Base-by-base conservation (phyloP, 2,113 vertebrate species). In the Scopus umbretta region DNA sequence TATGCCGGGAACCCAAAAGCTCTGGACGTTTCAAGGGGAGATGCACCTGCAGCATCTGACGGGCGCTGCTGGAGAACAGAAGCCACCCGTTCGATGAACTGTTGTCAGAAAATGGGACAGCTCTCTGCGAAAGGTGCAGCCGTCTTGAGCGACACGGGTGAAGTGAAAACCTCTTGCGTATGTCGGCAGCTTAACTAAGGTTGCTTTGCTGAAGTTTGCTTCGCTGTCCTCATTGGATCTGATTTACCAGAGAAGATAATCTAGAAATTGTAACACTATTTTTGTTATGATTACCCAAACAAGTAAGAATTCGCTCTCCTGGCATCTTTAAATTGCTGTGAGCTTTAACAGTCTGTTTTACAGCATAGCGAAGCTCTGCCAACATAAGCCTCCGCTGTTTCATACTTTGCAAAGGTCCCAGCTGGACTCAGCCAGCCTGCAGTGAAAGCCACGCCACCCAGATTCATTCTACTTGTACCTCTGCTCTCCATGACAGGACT, bases 251-350 rank as follows among this genome's bases (percentile, higher is more conserved):
- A 55, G 16, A 20, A 58, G 16, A 16, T 1, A 86, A 43, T 3
- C 49, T 43, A 79, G 38, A 75, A 90, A 92, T 49, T 22, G 0
- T 38, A 75, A 81, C 16, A 2, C 23, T 62, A 16, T 29, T 92
- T 90, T 68, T 76, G 34, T 59, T 22, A 74, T 50, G 25, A 86
- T 96, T 95, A 97, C 50, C 68, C 87, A 16, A 88, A 90, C 74
- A 22, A 92, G 47, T 10, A 79, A 68, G 62, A 92, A 94, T 93
- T 93, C 0, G 4, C 75, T 76, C 75, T 92, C 71, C 67, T 75
- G 74, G 88, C 82, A 72, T 80, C 75, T 88, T 68, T 11, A 52
- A 30, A 30, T 21, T 56, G 71, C 85, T 80, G 63, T 19, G 62
- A 96, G 74, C 78, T 80, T 61, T 23, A 65, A 49, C 5, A 87